phyloP scores from a whole-genome alignment of 2,113 vertebrate genomes.

The Mirounga angustirostris region DNA sequence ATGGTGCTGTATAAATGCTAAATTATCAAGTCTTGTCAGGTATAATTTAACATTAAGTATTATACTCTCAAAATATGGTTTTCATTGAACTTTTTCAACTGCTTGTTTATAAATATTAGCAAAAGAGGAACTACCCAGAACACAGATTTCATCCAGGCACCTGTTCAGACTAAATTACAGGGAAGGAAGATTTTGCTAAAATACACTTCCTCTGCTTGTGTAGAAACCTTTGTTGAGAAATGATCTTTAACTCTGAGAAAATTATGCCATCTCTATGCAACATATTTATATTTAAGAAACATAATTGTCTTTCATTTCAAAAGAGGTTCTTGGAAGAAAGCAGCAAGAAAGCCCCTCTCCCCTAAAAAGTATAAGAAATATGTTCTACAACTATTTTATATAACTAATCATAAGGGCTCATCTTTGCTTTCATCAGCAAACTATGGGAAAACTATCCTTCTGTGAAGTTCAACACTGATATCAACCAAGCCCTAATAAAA shows the following conservation, averaged over 20 bases:
- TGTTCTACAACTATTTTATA: not conserved
- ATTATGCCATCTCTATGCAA: not conserved
- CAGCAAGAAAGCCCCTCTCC: not conserved
- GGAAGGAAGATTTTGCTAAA: slow-evolving; percentile 63
- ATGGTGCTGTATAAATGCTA: not conserved
- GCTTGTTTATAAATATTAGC: slow-evolving; percentile 49
- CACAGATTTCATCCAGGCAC: slow-evolving; percentile 37
- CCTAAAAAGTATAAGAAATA: not conserved
- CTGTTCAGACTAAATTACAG: not conserved
- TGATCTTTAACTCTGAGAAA: slow-evolving; percentile 43
- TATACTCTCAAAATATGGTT: not conserved
- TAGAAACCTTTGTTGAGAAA: slow-evolving; percentile 56
- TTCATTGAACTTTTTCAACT: not conserved
- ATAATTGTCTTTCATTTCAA: not conserved
- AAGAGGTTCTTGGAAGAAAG: slow-evolving; percentile 8
- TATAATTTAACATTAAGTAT: not conserved
- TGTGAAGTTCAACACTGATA: not conserved
- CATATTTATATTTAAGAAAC: not conserved
- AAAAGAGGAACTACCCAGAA: slow-evolving; percentile 51
- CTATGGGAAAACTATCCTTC: not conserved
- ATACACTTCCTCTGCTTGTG: slow-evolving; percentile 37
- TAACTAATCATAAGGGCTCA: not conserved
- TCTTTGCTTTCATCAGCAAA: not conserved
- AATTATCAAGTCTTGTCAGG: not conserved
- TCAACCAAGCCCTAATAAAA: not conserved